Conservation (phyloP, 2,888 invertebrate genomes). For the Drosophila falleni region DNA sequence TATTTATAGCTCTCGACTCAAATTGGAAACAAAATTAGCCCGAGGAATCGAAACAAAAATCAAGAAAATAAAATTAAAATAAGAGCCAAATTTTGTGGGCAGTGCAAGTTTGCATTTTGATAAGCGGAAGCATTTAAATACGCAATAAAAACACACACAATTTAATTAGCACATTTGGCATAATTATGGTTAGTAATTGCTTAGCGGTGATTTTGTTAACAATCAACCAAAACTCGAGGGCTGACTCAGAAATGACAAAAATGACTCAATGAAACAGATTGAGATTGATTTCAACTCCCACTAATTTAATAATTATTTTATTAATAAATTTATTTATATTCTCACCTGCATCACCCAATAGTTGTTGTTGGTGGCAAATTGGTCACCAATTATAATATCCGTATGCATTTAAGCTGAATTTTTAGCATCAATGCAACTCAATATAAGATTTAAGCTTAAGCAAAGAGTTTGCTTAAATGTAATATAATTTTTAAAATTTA, state of each 20-base stretch:
- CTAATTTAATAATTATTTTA: not conserved
- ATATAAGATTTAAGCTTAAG: slow-evolving; percentile 13
- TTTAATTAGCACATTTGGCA: slow-evolving; percentile 70
- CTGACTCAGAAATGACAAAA: slow-evolving; percentile 22
- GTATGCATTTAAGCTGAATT: slow-evolving; percentile 85
- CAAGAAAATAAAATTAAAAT: slow-evolving; percentile 18
- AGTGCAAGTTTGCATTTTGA: slow-evolving; percentile 61
- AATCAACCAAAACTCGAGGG: not conserved
- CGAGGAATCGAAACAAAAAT: slow-evolving; percentile 25
- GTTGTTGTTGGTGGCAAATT: slow-evolving; percentile 85
- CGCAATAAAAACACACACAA: slow-evolving; percentile 31
- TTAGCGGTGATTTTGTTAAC: slow-evolving; percentile 33
- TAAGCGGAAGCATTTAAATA: slow-evolving; percentile 68
- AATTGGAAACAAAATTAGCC: slow-evolving; percentile 29
- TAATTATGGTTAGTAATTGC: slow-evolving; percentile 67
- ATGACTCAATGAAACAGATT: not conserved
- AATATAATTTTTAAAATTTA: slow-evolving; percentile 14
- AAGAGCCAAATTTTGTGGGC: slow-evolving; percentile 13
- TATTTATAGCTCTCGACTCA: slow-evolving; percentile 62
- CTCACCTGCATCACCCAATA: slow-evolving; percentile 86
- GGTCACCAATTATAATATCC: slow-evolving; percentile 86
- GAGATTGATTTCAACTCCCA: not conserved
- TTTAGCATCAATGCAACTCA: slow-evolving; percentile 54
- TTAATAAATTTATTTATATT: not conserved
- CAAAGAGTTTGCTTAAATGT: slow-evolving; percentile 12